These are phyloP conservation scores for Drosophila punjabiensis DNA, from an alignment of 1,140 invertebrate species.

Conservation along the genomic window DNA sequence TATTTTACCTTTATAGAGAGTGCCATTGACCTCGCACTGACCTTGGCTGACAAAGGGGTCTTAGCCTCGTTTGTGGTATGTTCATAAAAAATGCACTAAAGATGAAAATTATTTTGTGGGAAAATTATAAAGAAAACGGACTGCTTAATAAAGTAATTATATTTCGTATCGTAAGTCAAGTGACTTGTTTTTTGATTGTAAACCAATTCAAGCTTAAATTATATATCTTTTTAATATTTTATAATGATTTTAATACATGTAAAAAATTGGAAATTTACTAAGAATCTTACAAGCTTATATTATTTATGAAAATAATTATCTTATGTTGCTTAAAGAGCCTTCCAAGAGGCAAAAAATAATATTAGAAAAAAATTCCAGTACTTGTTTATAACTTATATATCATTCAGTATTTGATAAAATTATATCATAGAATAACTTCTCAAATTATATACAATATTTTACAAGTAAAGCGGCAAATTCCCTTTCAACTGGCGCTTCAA, in stretches of 20 bases:
- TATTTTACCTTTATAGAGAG: constrained; percentile 27
- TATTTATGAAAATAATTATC: neutral
- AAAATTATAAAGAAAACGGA: neutral
- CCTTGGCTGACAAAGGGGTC: constrained; percentile 17
- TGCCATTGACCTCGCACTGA: constrained; percentile 44
- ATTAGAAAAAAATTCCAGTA: neutral
- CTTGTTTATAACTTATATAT: neutral
- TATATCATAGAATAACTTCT: neutral
- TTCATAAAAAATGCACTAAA: constrained; percentile 46
- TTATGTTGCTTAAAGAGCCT: neutral
- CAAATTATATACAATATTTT: neutral
- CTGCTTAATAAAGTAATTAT: too few species aligned
- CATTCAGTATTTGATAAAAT: neutral
- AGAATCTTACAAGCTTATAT: neutral
- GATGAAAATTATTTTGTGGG: constrained; percentile 8
- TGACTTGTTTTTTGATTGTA: neutral
- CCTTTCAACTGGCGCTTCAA: constrained; percentile 72
- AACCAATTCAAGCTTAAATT: neutral
- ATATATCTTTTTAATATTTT: neutral
- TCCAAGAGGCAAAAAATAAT: neutral
- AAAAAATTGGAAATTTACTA: neutral
- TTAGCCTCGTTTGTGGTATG: constrained; percentile 33
- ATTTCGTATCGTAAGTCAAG: too few species aligned
- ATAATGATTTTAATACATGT: neutral
- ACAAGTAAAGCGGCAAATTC: constrained; percentile 29